Base-by-base conservation (phyloP, 2,888 invertebrate genomes). In the Lithophane socia region DNA sequence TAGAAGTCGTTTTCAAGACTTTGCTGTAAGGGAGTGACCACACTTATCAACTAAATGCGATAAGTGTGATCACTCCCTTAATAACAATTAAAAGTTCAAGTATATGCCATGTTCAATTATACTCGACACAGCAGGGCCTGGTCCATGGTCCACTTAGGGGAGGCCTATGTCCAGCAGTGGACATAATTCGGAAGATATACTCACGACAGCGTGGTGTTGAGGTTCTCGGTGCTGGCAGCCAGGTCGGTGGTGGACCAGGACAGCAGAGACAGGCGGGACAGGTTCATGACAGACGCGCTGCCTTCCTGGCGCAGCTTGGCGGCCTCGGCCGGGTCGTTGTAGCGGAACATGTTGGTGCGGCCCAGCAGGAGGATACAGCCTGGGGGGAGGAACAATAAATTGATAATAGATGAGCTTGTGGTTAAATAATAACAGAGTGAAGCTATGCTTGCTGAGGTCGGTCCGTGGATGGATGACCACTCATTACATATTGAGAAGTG, bases 271-370 rank as follows among this genome's bases (percentile, higher is more conserved):
- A 98, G 97, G 3, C 99, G 97, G 24, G 98, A 98, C 87, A 99
- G 97, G 95, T 98, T 98, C 93, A 98, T 97, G 89, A 97, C 97
- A 72, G 98, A 98, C 37, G 98, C 97, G 88, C 97, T 97, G 80
- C 98, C 98, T 90, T 98, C 98, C 92, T 98, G 98, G 47, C 98
- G 97, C 85, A 99, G 95, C 93, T 98, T 98, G 58, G 98, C 99
- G 3, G 98, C 99, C 92, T 99, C 99, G 0, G 97, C 98, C 18
- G 99, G 99, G 97, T 99, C 98, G 95, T 99, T 99, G 94, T 98
- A 99, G 61, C 99, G 98, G 94, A 98, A 98, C 97, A 98, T 98
- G 93, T 98, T 98, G 67, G 98, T 98, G 78, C 98, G 97, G 0
- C 98, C 98, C 81, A 98, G 97, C 8, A 98, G 95, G 12, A 98